Evolutionary conservation across 2,113 vertebrate genomes (phyloP).

Genomic region (Aphyosemion australe): DNA sequence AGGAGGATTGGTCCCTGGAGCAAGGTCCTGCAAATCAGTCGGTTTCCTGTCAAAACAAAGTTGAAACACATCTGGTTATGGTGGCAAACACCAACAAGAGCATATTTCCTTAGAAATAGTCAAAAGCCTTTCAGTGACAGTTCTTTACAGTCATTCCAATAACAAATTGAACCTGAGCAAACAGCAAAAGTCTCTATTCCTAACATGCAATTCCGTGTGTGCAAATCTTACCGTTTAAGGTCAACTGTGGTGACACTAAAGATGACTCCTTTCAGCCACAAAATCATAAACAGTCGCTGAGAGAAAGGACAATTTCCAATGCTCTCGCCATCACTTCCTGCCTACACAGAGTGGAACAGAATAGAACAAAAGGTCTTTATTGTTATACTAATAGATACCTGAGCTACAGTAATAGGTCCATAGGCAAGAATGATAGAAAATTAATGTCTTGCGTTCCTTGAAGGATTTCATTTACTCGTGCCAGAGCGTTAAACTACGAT

Average conservation of each 20-base stretch:
- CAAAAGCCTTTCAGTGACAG: no score
- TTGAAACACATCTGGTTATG: not conserved
- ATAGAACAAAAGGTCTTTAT: not conserved
- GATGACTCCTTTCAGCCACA: slow-evolving; percentile 95
- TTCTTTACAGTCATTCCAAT: no score
- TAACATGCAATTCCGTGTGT: not conserved
- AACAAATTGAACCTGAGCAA: no score
- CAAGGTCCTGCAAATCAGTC: slow-evolving; percentile 89
- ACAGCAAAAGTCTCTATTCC: no score
- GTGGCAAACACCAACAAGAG: no score
- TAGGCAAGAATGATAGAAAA: no score
- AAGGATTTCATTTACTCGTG: no score
- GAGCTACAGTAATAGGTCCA: no score
- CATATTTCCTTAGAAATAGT: no score
- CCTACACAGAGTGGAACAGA: slow-evolving; percentile 69
- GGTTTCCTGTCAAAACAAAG: slow-evolving; percentile 82
- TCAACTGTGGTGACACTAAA: slow-evolving; percentile 97
- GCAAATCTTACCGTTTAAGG: slow-evolving; percentile 85
- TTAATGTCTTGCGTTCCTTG: no score
- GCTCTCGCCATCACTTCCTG: slow-evolving; percentile 91
- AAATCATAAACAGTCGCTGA: slow-evolving; percentile 96
- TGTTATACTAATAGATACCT: no score
- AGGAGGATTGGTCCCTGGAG: slow-evolving; percentile 92
- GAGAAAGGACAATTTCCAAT: slow-evolving; percentile 97
- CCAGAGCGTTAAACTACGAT: no score